Conservation (phyloP, 92 coral and sea anemone genomes). For the Muricea muricata region DNA sequence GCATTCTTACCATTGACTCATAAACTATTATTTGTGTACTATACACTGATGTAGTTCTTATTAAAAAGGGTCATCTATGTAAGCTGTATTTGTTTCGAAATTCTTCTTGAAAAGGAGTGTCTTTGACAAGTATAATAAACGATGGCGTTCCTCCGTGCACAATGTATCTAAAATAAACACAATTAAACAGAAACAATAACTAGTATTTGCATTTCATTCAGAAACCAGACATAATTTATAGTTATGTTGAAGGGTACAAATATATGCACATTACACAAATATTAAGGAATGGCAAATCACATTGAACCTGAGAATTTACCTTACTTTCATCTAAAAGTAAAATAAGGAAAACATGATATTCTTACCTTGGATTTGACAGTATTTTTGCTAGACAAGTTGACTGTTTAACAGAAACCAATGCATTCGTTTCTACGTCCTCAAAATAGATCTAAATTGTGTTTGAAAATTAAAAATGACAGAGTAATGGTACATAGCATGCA, state of each 20-base stretch:
- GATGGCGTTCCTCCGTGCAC: constrained; percentile 84
- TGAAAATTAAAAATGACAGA: neutral
- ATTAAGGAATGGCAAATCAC: too few species aligned
- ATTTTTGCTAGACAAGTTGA: constrained; percentile 64
- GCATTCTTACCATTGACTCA: too few species aligned
- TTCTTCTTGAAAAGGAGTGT: constrained; percentile 67
- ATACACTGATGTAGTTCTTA: neutral
- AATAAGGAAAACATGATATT: neutral
- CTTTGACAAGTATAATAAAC: constrained; percentile 79
- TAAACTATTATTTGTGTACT: neutral
- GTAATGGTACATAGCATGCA: neutral
- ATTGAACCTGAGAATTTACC: too few species aligned
- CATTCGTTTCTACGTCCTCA: constrained; percentile 67
- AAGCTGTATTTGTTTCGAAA: constrained; percentile 73
- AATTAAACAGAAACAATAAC: neutral
- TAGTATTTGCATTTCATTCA: too few species aligned
- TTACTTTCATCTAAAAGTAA: neutral
- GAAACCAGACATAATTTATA: too few species aligned
- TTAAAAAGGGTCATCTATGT: constrained; percentile 55
- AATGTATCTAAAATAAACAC: constrained; percentile 63
- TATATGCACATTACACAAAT: too few species aligned
- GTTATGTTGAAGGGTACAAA: too few species aligned
- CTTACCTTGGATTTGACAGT: constrained; percentile 74
- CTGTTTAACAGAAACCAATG: constrained; percentile 65
- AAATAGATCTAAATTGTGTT: constrained; percentile 80